Evolutionary conservation across 2,888 invertebrate species (phyloP).

Genomic region (Caenorhabditis macrosperma): DNA sequence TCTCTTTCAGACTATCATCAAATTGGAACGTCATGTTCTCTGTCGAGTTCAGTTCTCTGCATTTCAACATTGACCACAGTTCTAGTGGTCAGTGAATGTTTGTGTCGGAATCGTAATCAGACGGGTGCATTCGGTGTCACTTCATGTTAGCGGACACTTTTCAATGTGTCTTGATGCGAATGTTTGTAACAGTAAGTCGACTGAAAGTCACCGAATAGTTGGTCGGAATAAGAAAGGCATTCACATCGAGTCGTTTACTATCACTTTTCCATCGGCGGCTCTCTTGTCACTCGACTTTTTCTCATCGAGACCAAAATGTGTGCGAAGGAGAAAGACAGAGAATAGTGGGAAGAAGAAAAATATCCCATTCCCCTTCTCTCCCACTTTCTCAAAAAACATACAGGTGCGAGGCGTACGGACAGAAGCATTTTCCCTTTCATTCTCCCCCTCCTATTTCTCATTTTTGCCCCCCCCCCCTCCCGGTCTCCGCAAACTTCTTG

Average conservation of each 20-base stretch:
- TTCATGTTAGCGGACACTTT: slow-evolving; percentile 40
- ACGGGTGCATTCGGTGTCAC: slow-evolving; percentile 43
- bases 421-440: background rate
- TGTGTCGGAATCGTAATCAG: slow-evolving; percentile 23
- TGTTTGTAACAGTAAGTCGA: slow-evolving; percentile 13
- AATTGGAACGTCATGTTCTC: slow-evolving; percentile 45
- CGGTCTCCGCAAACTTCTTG: no score
- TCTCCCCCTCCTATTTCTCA: background rate
- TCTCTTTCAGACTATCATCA: slow-evolving; percentile 21
- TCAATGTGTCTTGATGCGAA: slow-evolving; percentile 1
- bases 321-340: no score
- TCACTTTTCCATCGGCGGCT: no score
- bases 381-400: background rate
- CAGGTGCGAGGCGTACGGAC: background rate
- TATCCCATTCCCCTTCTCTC: background rate
- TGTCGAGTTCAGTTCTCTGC: slow-evolving; percentile 14
- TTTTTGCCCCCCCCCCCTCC: no score
- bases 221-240: background rate
- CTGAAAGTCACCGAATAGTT: slow-evolving; percentile 8
- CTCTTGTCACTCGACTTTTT: no score
- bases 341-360: background rate
- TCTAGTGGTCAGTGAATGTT: slow-evolving; percentile 17
- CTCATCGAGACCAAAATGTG: no score
- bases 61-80: slow-evolving; percentile 34
- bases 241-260: no score